phyloP scores from a whole-genome alignment of 2,888 invertebrate species.

The Disparrhopalites patrizii region DNA sequence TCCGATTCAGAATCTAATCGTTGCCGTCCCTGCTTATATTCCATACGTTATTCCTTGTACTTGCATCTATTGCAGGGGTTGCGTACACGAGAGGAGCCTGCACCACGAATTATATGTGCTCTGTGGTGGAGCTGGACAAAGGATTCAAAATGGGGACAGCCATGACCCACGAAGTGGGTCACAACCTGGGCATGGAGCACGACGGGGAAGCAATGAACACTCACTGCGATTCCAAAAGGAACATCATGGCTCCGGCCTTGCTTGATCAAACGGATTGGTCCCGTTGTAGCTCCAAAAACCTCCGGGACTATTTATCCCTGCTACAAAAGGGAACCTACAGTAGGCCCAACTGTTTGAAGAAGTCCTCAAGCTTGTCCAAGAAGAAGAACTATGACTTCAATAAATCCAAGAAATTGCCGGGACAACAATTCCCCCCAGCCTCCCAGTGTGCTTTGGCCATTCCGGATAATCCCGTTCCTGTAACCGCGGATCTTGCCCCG shows the following conservation, averaged over 20 bases:
- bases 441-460: not conserved
- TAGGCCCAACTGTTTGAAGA: not conserved
- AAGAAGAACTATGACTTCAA: not conserved
- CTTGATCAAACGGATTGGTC: no score
- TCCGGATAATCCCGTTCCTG: not conserved
- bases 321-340: not conserved
- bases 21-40: no score
- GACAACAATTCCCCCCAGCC: not conserved
- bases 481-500: not conserved
- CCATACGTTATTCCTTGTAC: no score
- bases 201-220: not conserved
- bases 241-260: no score
- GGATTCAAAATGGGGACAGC: not conserved
- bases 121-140: not conserved
- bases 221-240: not conserved
- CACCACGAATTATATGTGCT: not conserved
- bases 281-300: not conserved
- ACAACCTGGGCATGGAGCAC: not conserved
- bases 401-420: not conserved
- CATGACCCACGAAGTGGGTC: not conserved
- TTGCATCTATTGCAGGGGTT: not conserved
- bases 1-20: no score
- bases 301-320: not conserved
- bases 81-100: not conserved
- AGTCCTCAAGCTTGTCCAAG: no score